phyloP scores from a whole-genome alignment of 1,140 invertebrate genomes.

The Trachymyrmex septentrionalis region DNA sequence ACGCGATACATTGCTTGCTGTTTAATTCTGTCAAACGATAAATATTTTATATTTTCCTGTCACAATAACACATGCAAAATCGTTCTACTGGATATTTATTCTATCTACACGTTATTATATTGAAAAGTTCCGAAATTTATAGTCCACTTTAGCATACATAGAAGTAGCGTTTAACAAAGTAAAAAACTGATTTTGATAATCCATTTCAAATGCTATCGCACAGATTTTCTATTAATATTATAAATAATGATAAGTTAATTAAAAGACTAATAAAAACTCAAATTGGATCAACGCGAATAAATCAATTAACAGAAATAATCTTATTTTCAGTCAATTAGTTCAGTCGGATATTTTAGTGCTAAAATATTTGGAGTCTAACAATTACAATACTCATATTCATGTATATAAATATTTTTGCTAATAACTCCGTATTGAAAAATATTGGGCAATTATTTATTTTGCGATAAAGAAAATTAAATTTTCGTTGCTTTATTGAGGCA shows the following conservation, averaged over 20 bases:
- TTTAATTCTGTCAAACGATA: slow-evolving; percentile 21
- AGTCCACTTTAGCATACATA: not conserved
- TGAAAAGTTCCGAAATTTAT: not conserved
- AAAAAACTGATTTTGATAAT: not conserved
- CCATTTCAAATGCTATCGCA: not conserved
- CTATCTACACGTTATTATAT: not conserved
- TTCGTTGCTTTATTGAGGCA: not conserved
- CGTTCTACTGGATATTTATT: not conserved
- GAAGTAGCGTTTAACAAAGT: not conserved
- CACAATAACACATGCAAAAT: not conserved
- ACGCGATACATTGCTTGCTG: slow-evolving; percentile 11
- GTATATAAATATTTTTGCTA: not conserved
- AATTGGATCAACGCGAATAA: too few species aligned
- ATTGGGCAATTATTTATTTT: not conserved
- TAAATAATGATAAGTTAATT: too few species aligned
- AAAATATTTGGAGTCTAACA: too few species aligned
- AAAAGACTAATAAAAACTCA: too few species aligned
- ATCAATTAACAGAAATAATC: too few species aligned
- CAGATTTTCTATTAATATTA: not conserved
- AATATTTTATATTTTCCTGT: not conserved
- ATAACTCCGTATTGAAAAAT: not conserved
- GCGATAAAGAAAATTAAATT: not conserved
- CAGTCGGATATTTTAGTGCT: too few species aligned
- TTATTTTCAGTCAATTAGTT: too few species aligned
- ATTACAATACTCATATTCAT: too few species aligned